Evolutionary conservation across 2,797 vertebrate species (phyloP).

Genomic region (Silurus lanzhouensis): DNA sequence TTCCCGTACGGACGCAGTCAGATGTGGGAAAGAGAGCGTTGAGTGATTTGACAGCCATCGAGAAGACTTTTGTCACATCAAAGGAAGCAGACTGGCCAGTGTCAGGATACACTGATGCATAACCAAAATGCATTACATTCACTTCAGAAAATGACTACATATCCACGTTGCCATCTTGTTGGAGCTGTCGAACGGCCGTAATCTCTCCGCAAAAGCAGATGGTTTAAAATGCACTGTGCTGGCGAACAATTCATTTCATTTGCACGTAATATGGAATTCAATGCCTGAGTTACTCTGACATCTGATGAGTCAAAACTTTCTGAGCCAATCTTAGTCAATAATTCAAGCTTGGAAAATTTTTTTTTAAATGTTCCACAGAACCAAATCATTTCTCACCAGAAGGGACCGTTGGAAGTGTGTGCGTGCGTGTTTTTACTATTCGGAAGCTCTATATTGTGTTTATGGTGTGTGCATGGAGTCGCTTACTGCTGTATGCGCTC

Average conservation of each 20-base stretch:
- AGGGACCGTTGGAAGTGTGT: not conserved
- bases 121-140: slow-evolving; percentile 60
- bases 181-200: slow-evolving; percentile 55
- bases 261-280: slow-evolving; percentile 52
- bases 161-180: slow-evolving; percentile 50
- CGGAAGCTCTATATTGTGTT: no score
- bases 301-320: slow-evolving; percentile 54
- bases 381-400: slow-evolving; percentile 16
- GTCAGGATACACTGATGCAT: slow-evolving; percentile 58
- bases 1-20: slow-evolving; percentile 33
- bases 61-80: slow-evolving; percentile 54
- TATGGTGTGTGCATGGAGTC: no score
- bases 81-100: slow-evolving; percentile 55
- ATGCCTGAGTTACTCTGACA: slow-evolving; percentile 54
- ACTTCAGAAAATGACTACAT: slow-evolving; percentile 53
- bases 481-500: slow-evolving; percentile 84
- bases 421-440: not conserved
- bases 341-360: slow-evolving; percentile 7
- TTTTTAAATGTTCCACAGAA: slow-evolving; percentile 12
- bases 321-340: slow-evolving; percentile 39
- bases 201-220: slow-evolving; percentile 52
- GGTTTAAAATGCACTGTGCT: slow-evolving; percentile 48
- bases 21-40: slow-evolving; percentile 58
- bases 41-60: slow-evolving; percentile 61
- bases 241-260: slow-evolving; percentile 52